Base-by-base conservation (phyloP, 2,797 vertebrate species). In the Lithobates pipiens region DNA sequence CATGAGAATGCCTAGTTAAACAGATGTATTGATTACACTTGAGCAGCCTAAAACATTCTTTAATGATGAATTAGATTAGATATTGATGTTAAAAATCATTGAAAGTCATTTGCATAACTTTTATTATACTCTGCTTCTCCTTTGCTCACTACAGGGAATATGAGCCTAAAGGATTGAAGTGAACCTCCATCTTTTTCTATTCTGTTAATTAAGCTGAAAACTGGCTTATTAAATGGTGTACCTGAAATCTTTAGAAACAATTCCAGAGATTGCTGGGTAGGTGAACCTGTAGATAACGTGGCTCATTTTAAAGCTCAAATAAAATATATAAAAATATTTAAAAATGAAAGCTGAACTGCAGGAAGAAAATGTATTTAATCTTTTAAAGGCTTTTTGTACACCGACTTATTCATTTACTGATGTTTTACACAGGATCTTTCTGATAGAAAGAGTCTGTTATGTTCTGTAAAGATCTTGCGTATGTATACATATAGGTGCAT, bases 1-100 rank as follows among this genome's bases (percentile, higher is more conserved):
- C 46, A 36, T 63, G 46, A 76, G 50, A 54, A 54, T 54, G 61
- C 10, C 29, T 11, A 7, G 50, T 65, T 77, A 77, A 39, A 77
- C 36, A n/a, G 34, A 36, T n/a, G 25, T 77, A 63, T 77, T 39
- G 54, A 65, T 77, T 25, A 25, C 5, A 63, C 32, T 9, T 8
- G 76, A 65, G 57, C 11, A 11, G 32, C 57, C 76, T 10, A 32
- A 32, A 25, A 61, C 76, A 63, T 15, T 65, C 54, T 39, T 32
- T 63, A 77, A 77, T 42, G 32, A 77, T 77, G 76, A 36, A 44
- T 39, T 42, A 50, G 81, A 68, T 42, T 21, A 61, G 36, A 32
- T 57, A 72, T 77, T 39, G 54, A 77, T 77, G 54, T 63, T 39
- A 39, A n/a, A 77, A 77, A 36, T 77, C 32, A 39, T 63, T 77